Conservation (phyloP, 1,140 invertebrate genomes). For the Artemia franciscana region DNA sequence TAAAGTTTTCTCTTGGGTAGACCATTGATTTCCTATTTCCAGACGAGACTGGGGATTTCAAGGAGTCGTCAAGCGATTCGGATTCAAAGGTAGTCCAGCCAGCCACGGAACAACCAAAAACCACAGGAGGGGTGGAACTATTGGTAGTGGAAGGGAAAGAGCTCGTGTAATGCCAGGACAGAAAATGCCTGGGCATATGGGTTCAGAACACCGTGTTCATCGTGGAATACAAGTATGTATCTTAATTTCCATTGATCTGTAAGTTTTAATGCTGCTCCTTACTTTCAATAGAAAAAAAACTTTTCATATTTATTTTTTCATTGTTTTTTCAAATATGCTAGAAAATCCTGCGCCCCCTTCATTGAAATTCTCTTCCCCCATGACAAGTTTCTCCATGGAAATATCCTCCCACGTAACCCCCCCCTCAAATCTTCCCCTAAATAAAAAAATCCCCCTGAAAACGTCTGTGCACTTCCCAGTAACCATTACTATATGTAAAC, state of each 20-base stretch:
- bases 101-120: slow-evolving; percentile 85
- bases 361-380: too few species aligned
- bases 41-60: slow-evolving; percentile 74
- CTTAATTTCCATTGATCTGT: background rate
- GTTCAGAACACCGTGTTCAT: slow-evolving; percentile 37
- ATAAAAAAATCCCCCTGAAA: too few species aligned
- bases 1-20: background rate
- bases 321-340: too few species aligned
- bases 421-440: too few species aligned
- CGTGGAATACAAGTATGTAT: slow-evolving; percentile 39
- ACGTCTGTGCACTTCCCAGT: too few species aligned
- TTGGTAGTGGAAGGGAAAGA: slow-evolving; percentile 59
- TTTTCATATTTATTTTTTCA: too few species aligned
- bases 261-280: too few species aligned
- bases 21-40: background rate
- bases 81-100: slow-evolving; percentile 77
- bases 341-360: too few species aligned
- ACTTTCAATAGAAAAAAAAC: too few species aligned
- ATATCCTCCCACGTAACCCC: too few species aligned
- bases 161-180: slow-evolving; percentile 76
- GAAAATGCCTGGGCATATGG: slow-evolving; percentile 95
- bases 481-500: too few species aligned
- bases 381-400: too few species aligned
- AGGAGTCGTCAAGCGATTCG: slow-evolving; percentile 89
- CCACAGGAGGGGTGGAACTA: slow-evolving; percentile 70